A percentile compares a stretch with the other conserved stretches of the same genome.
Evolutionary conservation across 2,113 vertebrate genomes (phyloP).

Genomic region (Aegotheles bennettii): DNA sequence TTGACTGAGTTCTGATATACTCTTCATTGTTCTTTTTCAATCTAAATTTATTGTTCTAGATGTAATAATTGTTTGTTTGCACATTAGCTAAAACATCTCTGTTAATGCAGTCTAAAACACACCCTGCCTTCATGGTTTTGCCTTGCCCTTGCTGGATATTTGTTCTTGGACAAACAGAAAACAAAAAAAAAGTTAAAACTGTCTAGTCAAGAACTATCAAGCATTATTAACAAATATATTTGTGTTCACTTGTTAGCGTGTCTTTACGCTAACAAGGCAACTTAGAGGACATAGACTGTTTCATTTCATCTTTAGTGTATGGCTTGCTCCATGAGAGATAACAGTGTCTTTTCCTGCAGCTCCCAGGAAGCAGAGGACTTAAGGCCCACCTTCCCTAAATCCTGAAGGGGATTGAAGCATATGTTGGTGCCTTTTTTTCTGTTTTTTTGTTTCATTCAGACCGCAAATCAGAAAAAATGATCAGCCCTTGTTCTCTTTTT

Average conservation of each 20-base stretch:
- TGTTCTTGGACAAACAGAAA: not conserved
- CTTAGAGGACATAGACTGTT: not conserved
- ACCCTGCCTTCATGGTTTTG: not conserved
- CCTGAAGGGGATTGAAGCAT: not conserved
- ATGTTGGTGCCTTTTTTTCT: not conserved
- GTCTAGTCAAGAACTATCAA: not conserved
- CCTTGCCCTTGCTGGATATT: not conserved
- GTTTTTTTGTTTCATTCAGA: not conserved
- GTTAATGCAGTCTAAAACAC: not conserved
- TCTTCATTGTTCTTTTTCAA: not conserved
- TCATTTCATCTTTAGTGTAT: not conserved
- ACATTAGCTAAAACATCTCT: not conserved
- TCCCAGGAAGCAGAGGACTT: not conserved
- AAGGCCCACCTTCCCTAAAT: not conserved
- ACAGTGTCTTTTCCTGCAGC: not conserved
- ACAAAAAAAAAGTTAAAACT: not conserved
- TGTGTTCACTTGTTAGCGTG: not conserved
- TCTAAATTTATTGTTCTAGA: not conserved
- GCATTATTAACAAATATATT: not conserved
- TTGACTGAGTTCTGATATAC: not conserved
- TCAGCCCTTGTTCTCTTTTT: not conserved
- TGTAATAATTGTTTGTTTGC: not conserved
- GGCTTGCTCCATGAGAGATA: not conserved
- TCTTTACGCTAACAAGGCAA: not conserved
- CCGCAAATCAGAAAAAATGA: not conserved